A percentile compares a stretch with the other conserved stretches of the same genome.
These are phyloP conservation scores for Mus spicilegus DNA, from an alignment of 2,113 vertebrate species.

Conservation along the genomic window DNA sequence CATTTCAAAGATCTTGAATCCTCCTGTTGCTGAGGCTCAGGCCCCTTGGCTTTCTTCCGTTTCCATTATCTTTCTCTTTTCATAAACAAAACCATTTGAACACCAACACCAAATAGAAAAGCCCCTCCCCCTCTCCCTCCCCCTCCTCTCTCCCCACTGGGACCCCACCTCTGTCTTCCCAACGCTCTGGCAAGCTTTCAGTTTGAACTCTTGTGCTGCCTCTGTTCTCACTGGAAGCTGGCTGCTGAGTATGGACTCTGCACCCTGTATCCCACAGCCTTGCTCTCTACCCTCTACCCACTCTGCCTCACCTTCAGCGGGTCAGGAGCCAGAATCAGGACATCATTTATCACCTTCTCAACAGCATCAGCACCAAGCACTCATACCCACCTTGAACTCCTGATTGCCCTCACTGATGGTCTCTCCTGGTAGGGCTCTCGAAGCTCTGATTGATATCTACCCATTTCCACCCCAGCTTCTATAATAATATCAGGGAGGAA, in stretches of 20 bases:
- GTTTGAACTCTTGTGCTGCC: no score
- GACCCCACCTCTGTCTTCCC: neutral
- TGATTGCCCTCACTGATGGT: neutral
- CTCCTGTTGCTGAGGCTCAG: neutral
- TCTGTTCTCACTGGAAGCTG: neutral
- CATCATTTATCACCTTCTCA: neutral
- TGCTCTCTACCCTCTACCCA: neutral
- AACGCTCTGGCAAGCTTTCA: fast-evolving
- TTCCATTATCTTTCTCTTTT: neutral
- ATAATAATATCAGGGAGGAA: neutral
- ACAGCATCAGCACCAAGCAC: neutral
- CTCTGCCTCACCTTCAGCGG: neutral
- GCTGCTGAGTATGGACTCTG: neutral
- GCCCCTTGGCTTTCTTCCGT: neutral
- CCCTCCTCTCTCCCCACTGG: neutral
- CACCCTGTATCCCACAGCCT: no score
- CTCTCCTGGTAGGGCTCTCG: neutral
- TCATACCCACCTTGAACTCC: neutral
- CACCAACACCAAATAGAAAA: neutral
- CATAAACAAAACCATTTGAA: neutral
- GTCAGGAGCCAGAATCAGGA: neutral
- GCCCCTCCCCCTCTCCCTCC: neutral
- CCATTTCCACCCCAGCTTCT: neutral
- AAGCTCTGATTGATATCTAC: neutral
- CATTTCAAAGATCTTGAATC: neutral